Conservation (phyloP, 2,113 vertebrate species). For the Pontoporia blainvillei region DNA sequence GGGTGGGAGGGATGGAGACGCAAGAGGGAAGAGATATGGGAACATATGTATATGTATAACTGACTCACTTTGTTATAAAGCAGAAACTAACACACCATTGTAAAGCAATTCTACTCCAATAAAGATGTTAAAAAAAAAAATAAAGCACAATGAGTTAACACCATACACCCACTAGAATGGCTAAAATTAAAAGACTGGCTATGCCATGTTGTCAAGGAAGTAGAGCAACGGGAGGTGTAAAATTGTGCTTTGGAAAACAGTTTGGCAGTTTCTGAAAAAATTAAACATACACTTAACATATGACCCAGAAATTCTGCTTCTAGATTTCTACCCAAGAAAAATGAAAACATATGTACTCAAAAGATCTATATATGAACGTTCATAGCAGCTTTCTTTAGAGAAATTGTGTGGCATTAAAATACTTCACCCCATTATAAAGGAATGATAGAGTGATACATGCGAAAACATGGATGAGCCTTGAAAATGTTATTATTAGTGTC, state of each 20-base stretch:
- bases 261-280: slow-evolving; percentile 58
- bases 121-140: too few relatives aligned
- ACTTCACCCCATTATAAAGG: background rate
- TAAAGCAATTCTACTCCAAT: too few relatives aligned
- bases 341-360: background rate
- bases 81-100: too few relatives aligned
- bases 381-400: background rate
- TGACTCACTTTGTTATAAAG: too few relatives aligned
- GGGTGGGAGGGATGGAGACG: too few relatives aligned
- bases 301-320: slow-evolving; percentile 59
- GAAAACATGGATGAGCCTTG: background rate
- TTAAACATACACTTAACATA: slow-evolving; percentile 45
- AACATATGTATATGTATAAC: too few relatives aligned
- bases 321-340: slow-evolving; percentile 20
- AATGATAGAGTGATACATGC: background rate
- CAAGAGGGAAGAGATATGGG: too few relatives aligned
- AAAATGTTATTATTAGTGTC: background rate
- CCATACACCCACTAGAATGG: slow-evolving; percentile 26
- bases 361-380: background rate
- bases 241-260: slow-evolving; percentile 43
- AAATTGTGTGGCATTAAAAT: background rate
- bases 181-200: slow-evolving; percentile 58
- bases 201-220: slow-evolving; percentile 9
- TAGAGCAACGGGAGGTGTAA: slow-evolving; percentile 10
- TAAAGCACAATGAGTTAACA: slow-evolving; percentile 34